phyloP scores from a whole-genome alignment of 2,797 vertebrate species.

The Sebastes ruberrimus region DNA sequence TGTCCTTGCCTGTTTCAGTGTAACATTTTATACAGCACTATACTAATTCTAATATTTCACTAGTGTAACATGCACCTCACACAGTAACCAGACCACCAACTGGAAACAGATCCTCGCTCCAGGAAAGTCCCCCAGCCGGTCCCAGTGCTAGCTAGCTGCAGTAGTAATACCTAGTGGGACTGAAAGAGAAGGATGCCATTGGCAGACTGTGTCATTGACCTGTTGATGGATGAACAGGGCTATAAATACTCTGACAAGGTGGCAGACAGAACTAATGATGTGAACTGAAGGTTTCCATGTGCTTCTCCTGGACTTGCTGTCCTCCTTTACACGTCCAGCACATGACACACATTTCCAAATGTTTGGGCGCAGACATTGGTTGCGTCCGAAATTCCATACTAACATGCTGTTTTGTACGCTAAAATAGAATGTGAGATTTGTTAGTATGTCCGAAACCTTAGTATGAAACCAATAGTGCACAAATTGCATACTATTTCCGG shows the following conservation, averaged over 20 bases:
- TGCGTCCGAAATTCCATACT: too few species aligned
- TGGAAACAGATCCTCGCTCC: slow-evolving; percentile 57
- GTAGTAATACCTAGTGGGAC: slow-evolving; percentile 61
- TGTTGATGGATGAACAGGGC: slow-evolving; percentile 83
- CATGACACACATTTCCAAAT: slow-evolving; percentile 53
- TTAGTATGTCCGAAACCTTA: too few species aligned
- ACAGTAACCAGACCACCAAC: slow-evolving; percentile 58
- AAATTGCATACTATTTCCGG: too few species aligned
- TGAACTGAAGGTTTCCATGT: slow-evolving; percentile 81
- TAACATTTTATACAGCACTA: slow-evolving; percentile 20
- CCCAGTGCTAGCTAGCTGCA: slow-evolving; percentile 49
- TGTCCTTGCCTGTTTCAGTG: slow-evolving; percentile 46
- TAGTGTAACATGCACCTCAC: slow-evolving; percentile 19
- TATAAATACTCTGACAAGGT: slow-evolving; percentile 86
- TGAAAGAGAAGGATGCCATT: slow-evolving; percentile 77
- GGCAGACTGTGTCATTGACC: slow-evolving; percentile 83
- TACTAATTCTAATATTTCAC: slow-evolving; percentile 42
- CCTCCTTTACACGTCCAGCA: slow-evolving; percentile 71
- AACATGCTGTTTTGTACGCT: too few species aligned
- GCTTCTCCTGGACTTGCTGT: slow-evolving; percentile 72
- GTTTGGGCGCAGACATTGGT: slow-evolving; percentile 28
- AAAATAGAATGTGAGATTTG: too few species aligned
- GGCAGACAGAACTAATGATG: slow-evolving; percentile 84
- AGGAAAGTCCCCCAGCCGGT: slow-evolving; percentile 68
- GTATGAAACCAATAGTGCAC: too few species aligned